phyloP scores from a whole-genome alignment of 35 echinoderm and acorn worm species.

The Heliocidaris tuberculata region DNA sequence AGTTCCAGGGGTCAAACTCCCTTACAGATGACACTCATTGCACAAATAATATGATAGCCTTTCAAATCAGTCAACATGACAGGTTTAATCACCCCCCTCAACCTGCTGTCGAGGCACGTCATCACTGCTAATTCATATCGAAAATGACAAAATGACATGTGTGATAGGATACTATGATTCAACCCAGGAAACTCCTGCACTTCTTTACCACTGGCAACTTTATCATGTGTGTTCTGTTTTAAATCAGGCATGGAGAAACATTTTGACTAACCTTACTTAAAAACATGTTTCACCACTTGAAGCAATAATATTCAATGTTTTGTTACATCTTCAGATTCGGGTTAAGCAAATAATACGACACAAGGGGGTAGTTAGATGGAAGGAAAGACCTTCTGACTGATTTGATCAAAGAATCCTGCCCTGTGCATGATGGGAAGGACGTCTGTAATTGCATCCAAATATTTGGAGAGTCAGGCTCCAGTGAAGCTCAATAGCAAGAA shows the following conservation, averaged over 20 bases:
- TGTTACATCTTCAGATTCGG: neutral
- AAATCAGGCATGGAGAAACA: neutral
- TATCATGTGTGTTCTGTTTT: neutral
- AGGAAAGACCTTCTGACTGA: neutral
- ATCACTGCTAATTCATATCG: neutral
- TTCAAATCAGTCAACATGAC: neutral
- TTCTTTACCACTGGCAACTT: neutral
- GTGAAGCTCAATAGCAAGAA: neutral
- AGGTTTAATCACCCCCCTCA: neutral
- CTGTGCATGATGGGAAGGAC: constrained; percentile 8
- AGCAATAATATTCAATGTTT: neutral
- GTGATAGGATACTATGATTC: neutral
- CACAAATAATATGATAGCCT: neutral
- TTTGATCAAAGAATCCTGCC: neutral
- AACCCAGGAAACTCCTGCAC: neutral
- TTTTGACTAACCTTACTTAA: neutral
- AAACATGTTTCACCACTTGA: neutral
- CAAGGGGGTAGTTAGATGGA: neutral
- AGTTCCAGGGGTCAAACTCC: neutral
- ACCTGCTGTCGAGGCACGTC: neutral
- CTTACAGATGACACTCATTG: neutral
- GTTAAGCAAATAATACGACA: neutral
- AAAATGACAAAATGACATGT: neutral
- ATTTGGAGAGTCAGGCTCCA: neutral
- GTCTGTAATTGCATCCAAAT: neutral